Evolutionary conservation across 2,888 invertebrate genomes (phyloP).

Genomic region (Dasypogon diadema): DNA sequence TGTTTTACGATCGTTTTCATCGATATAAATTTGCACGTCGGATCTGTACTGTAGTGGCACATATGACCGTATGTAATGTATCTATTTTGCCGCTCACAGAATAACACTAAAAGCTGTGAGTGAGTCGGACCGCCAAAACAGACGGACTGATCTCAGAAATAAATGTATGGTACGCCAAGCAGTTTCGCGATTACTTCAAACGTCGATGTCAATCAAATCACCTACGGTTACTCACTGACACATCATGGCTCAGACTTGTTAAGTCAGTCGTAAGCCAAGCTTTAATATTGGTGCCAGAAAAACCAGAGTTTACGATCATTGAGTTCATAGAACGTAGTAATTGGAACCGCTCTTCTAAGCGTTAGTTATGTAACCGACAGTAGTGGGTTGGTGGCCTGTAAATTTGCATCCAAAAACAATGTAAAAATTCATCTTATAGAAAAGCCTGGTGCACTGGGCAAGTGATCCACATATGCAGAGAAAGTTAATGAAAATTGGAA

Average conservation of each 20-base stretch:
- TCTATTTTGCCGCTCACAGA: too few relatives aligned
- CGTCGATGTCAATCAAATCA: constrained; percentile 18
- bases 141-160: background rate
- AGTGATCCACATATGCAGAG: too few relatives aligned
- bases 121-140: background rate
- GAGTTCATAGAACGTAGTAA: background rate
- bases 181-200: constrained; percentile 10
- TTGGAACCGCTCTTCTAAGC: too few relatives aligned
- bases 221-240: background rate
- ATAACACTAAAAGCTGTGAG: too few relatives aligned
- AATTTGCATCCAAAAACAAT: background rate
- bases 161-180: background rate
- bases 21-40: background rate
- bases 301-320: constrained; percentile 12
- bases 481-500: too few relatives aligned
- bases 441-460: too few relatives aligned
- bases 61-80: too few relatives aligned
- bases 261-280: background rate
- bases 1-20: background rate
- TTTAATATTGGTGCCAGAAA: background rate
- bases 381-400: background rate
- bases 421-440: too few relatives aligned
- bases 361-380: too few relatives aligned
- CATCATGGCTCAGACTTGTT: background rate
- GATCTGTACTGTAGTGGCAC: too few relatives aligned